Base-by-base conservation (phyloP, 64 coral and sea anemone genomes). In the Stichodactyla mertensii region DNA sequence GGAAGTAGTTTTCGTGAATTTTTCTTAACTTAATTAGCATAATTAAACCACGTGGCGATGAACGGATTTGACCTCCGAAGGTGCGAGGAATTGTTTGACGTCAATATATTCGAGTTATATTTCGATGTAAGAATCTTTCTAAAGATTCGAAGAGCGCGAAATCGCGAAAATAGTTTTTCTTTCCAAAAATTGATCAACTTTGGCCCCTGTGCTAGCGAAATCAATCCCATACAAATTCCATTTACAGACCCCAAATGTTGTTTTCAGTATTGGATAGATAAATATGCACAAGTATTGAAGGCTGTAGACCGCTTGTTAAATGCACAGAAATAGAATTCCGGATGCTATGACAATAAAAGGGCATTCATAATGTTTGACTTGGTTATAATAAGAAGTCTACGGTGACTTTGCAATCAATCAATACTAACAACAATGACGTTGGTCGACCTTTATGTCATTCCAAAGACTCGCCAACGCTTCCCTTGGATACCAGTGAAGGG, bases 401-500 rank as follows among this genome's bases (percentile, higher is more conserved):
- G 12, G 24, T 74, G 69, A 74, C 69, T 66, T 66, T 22, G 9
- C 62, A 11, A 28, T 74, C 69, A 74, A 74, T 74, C 69, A 74
- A 27, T 27, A 74, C 36, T 4, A 45, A 45, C 36, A 45, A 31
- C 69, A 74, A 31, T 74, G 26, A 74, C 69, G 26, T 74, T 31
- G 28, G 69, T n/a, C 62, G 36, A 58, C 69, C 26, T 31, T 9
- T 2, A 12, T 74, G 22, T 74, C 69, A 74, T 74, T 74, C 24
- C 69, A 74, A 31, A 74, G 6, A 28, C 26, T 27, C 24, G 8
- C 26, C 7, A 27, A 74, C 27, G 69, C 12, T 74, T 74, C 27
- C 69, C 69, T 74, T 74, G 69, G 69, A 74, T 74, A 74, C 69
- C 69, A 74, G 27, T 23, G 12, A 74, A 74, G 11, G 69, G 24